These are phyloP conservation scores for Bufo bufo DNA, from an alignment of 2,113 vertebrate genomes.

Conservation along the genomic window DNA sequence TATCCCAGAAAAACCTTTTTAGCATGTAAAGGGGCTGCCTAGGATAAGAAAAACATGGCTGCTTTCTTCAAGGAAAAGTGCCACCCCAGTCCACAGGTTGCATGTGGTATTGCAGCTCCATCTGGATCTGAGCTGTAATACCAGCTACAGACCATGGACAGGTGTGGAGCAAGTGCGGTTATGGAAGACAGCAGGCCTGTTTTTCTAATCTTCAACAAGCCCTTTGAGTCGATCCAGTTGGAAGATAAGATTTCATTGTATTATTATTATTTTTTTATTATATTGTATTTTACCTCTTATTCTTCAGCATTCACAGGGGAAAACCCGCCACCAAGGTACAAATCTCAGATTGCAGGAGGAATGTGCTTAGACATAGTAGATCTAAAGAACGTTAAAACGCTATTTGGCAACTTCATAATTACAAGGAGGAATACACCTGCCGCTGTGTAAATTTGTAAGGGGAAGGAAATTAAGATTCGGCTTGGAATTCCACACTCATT, in stretches of 20 bases:
- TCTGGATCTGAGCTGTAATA: too few species aligned
- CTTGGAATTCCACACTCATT: constrained; percentile 44
- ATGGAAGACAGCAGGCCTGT: too few species aligned
- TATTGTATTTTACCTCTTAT: neutral
- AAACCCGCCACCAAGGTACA: neutral
- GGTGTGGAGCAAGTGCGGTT: too few species aligned
- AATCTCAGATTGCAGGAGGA: neutral
- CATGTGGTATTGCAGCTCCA: too few species aligned
- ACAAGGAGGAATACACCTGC: constrained; percentile 48
- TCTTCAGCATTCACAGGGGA: neutral
- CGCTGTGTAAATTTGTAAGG: constrained; percentile 15
- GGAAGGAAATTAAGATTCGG: constrained; percentile 50
- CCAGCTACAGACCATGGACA: too few species aligned
- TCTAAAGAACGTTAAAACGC: constrained; percentile 26
- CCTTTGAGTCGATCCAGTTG: neutral
- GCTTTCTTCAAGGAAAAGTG: too few species aligned
- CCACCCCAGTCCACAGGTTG: too few species aligned
- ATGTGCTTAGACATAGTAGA: neutral
- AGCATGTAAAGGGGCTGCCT: too few species aligned
- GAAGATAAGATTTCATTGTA: neutral
- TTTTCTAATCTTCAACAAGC: neutral
- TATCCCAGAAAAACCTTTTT: too few species aligned
- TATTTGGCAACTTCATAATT: constrained; percentile 39
- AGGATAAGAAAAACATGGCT: too few species aligned
- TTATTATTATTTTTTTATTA: neutral